Percentiles rank a stretch among this genome's conserved stretches.
Conservation (phyloP, 2,888 invertebrate genomes). For the Drosophila tanythrix region DNA sequence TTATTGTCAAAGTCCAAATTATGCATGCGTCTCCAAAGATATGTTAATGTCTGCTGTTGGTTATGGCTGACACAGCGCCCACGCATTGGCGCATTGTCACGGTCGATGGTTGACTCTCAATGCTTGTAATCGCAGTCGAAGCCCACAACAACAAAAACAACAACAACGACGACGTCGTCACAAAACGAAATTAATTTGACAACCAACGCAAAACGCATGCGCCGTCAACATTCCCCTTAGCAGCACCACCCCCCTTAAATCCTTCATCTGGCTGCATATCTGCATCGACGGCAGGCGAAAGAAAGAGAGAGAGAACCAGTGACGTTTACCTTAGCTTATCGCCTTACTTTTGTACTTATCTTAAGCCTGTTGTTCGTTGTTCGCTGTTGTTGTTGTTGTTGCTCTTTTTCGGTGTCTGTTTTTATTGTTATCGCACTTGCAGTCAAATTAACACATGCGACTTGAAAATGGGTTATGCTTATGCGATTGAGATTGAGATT, state of each 20-base stretch:
- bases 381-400: not conserved
- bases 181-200: slow-evolving; percentile 78
- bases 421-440: slow-evolving; percentile 68
- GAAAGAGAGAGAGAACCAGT: slow-evolving; percentile 45
- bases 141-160: slow-evolving; percentile 13
- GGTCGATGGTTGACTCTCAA: slow-evolving; percentile 33
- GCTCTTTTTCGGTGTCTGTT: slow-evolving; percentile 15
- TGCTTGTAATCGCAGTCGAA: slow-evolving; percentile 39
- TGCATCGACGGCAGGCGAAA: slow-evolving; percentile 32
- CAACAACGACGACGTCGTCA: slow-evolving; percentile 56
- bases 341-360: slow-evolving; percentile 72
- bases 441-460: slow-evolving; percentile 74
- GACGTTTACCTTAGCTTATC: slow-evolving; percentile 63
- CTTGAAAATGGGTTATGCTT: slow-evolving; percentile 66
- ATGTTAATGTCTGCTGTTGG: slow-evolving; percentile 65
- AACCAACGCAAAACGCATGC: slow-evolving; percentile 79
- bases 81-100: slow-evolving; percentile 70
- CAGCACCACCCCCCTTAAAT: not conserved
- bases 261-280: slow-evolving; percentile 2
- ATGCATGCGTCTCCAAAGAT: slow-evolving; percentile 74
- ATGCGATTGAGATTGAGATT: slow-evolving; percentile 25
- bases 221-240: slow-evolving; percentile 60
- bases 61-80: slow-evolving; percentile 70
- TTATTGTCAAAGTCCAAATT: slow-evolving; percentile 76
- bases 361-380: slow-evolving; percentile 67